These are phyloP conservation scores for Progne subis DNA, from an alignment of 2,113 vertebrate species.

Conservation along the genomic window DNA sequence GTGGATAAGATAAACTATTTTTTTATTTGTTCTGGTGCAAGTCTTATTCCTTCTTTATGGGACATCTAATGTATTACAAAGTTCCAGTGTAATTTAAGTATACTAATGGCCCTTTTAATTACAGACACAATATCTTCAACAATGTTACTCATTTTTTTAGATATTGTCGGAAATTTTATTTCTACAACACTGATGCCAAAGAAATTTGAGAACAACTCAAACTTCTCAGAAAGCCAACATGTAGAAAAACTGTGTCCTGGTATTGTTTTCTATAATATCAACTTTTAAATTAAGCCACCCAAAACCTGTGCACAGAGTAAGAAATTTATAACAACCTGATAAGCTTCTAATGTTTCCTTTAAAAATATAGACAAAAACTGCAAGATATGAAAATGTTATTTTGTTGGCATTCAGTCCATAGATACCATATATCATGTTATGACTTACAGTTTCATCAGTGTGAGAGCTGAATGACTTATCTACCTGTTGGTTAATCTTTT, in stretches of 20 bases:
- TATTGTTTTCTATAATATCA: not conserved
- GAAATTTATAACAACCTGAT: not conserved
- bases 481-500: not conserved
- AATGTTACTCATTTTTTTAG: not conserved
- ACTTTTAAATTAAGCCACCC: not conserved
- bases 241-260: not conserved
- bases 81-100: not conserved
- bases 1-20: not conserved
- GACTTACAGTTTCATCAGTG: not conserved
- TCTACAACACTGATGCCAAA: not conserved
- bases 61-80: not conserved
- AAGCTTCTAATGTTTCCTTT: not conserved
- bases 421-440: not conserved
- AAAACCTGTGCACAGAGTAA: not conserved
- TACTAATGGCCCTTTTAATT: not conserved
- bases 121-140: not conserved
- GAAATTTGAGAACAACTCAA: not conserved
- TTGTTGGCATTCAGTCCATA: not conserved
- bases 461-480: accelerated
- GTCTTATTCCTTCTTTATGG: not conserved
- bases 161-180: not conserved
- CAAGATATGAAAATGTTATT: not conserved
- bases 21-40: not conserved
- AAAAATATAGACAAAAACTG: not conserved
- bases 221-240: not conserved